phyloP scores from a whole-genome alignment of 1,140 invertebrate genomes.

The Mamestra configurata region DNA sequence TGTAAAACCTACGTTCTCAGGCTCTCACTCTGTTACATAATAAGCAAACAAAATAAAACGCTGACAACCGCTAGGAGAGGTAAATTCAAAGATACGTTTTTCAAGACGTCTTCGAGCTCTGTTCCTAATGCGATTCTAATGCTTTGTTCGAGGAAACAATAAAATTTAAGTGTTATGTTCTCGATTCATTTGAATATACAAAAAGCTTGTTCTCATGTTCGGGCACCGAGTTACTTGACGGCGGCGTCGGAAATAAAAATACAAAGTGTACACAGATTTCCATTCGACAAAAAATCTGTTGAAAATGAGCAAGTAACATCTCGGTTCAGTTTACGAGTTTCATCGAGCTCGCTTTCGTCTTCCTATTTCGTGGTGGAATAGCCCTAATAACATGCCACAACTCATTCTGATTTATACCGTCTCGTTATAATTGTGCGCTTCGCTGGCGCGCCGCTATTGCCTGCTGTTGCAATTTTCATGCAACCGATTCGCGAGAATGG shows the following conservation, averaged over 20 bases:
- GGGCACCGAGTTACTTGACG: conserved; percentile 12
- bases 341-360: conserved; percentile 74
- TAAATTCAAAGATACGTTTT: conserved; percentile 45
- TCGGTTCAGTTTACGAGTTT: conserved; percentile 69
- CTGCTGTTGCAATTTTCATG: conserved; percentile 85
- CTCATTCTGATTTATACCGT: conserved; percentile 85
- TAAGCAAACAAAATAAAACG: conserved; percentile 41
- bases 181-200: conserved; percentile 54
- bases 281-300: conserved; percentile 43
- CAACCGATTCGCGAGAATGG: conserved; percentile 81
- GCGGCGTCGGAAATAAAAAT: conserved; percentile 34
- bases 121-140: conserved; percentile 55
- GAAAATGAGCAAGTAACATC: conserved; percentile 57
- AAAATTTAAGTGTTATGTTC: conserved; percentile 57
- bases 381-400: conserved; percentile 85
- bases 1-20: conserved; percentile 10
- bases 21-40: conserved; percentile 18
- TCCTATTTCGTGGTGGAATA: conserved; percentile 78
- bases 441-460: conserved; percentile 76
- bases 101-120: conserved; percentile 33
- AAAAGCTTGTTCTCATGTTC: conserved; percentile 45
- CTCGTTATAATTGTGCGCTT: conserved; percentile 86
- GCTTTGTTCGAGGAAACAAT: conserved; percentile 52
- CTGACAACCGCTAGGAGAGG: conserved; percentile 35
- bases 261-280: conserved; percentile 35